Conservation (phyloP, 1,140 invertebrate genomes). For the Centruroides vittatus region DNA sequence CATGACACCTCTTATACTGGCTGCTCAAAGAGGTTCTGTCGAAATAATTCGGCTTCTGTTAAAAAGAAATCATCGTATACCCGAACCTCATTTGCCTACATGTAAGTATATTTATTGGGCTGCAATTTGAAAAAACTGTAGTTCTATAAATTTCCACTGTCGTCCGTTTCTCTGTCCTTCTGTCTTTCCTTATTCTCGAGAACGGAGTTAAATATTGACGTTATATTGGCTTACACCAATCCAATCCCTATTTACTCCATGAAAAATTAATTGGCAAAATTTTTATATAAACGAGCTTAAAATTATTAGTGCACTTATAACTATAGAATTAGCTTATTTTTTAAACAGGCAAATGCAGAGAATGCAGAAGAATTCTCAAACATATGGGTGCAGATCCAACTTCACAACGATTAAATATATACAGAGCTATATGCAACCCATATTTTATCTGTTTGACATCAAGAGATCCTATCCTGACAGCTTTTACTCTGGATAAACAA, state of each 20-base stretch:
- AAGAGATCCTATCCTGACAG: conserved; percentile 47
- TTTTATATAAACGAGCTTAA: too few relatives aligned
- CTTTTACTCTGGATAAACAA: conserved; percentile 43
- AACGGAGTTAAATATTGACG: too few relatives aligned
- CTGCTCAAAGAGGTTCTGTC: conserved; percentile 51
- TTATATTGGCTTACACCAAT: too few relatives aligned
- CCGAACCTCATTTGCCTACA: conserved; percentile 44
- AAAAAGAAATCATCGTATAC: conserved; percentile 37
- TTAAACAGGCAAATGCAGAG: conserved; percentile 16
- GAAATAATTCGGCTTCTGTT: conserved; percentile 51
- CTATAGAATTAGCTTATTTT: not conserved
- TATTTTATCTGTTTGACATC: conserved; percentile 47
- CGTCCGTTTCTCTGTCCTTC: too few relatives aligned
- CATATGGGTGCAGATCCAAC: conserved; percentile 34
- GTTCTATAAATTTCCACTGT: too few relatives aligned
- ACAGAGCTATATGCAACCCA: conserved; percentile 44
- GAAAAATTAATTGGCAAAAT: too few relatives aligned
- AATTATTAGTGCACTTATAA: too few relatives aligned
- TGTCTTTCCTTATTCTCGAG: too few relatives aligned
- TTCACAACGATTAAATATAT: conserved; percentile 38
- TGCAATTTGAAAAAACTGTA: conserved; percentile 15
- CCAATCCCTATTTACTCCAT: too few relatives aligned
- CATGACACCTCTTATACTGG: conserved; percentile 53
- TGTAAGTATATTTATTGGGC: conserved; percentile 38
- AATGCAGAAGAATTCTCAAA: conserved; percentile 21